phyloP scores from a whole-genome alignment of 2,888 invertebrate species.

The Platerodrilus igneus region DNA sequence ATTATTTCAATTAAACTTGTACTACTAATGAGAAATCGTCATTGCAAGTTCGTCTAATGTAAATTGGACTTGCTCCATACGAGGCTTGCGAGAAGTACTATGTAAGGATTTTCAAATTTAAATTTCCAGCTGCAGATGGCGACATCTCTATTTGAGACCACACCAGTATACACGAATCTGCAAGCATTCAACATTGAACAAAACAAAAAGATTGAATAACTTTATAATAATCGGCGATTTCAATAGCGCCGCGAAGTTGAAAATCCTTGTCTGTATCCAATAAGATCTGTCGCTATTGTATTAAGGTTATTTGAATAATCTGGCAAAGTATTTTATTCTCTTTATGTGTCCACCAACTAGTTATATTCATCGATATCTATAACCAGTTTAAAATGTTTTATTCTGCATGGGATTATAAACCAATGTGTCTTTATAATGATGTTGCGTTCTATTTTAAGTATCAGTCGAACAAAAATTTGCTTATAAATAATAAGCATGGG shows the following conservation, averaged over 20 bases:
- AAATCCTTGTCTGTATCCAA: conserved; percentile 10
- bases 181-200: conserved; percentile 15
- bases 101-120: conserved; percentile 32
- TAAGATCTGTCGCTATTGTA: conserved; percentile 11
- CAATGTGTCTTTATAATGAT: too few relatives aligned
- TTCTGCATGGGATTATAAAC: too few relatives aligned
- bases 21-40: too few relatives aligned
- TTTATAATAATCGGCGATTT: conserved; percentile 23
- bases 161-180: conserved; percentile 26
- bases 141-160: conserved; percentile 33
- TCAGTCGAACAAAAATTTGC: too few relatives aligned
- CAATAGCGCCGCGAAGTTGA: conserved; percentile 15
- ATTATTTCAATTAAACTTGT: too few relatives aligned
- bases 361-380: too few relatives aligned
- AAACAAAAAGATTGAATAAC: conserved; percentile 23
- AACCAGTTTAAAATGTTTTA: too few relatives aligned
- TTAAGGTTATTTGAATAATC: too few relatives aligned
- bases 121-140: conserved; percentile 29
- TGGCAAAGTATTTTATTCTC: too few relatives aligned
- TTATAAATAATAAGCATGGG: too few relatives aligned
- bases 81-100: conserved; percentile 16
- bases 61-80: conserved; percentile 14
- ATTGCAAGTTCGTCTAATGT: conserved; percentile 14
- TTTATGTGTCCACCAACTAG: too few relatives aligned
- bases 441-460: too few relatives aligned